These are phyloP conservation scores for Melanotaenia nigrans DNA, from an alignment of 2,797 vertebrate genomes.

Conservation along the genomic window DNA sequence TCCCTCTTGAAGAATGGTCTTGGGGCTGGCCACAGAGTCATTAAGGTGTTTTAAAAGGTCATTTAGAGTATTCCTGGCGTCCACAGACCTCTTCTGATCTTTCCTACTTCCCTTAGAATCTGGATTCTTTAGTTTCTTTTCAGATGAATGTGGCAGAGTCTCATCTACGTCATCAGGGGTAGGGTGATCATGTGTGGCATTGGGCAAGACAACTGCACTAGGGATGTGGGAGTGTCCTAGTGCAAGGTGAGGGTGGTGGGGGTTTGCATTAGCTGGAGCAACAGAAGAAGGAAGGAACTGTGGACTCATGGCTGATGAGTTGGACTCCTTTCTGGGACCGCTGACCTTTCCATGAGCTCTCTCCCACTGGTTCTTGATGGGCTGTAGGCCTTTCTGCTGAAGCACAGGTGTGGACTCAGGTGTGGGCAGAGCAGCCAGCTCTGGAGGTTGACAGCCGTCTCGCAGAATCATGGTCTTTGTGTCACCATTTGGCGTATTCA, in stretches of 20 bases:
- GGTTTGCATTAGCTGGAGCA: conserved; percentile 75
- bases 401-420: conserved; percentile 97
- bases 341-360: conserved; percentile 86
- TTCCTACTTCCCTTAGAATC: conserved; percentile 90
- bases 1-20: conserved; percentile 91
- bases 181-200: conserved; percentile 94
- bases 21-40: conserved; percentile 86
- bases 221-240: conserved; percentile 94
- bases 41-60: conserved; percentile 97
- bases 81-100: conserved; percentile 93
- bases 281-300: conserved; percentile 92
- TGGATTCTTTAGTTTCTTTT: conserved; percentile 87
- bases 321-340: conserved; percentile 87
- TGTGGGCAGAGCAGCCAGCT: conserved; percentile 94
- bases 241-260: conserved; percentile 82
- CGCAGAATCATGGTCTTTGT: conserved; percentile 92
- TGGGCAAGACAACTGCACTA: conserved; percentile 96
- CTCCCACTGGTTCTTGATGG: conserved; percentile 93
- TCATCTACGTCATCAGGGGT: conserved; percentile 88
- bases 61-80: conserved; percentile 96
- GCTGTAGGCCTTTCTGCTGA: conserved; percentile 93
- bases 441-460: conserved; percentile 91
- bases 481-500: conserved; percentile 84
- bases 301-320: conserved; percentile 86
- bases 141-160: conserved; percentile 85